Conservation (phyloP, 2,113 vertebrate species). For the Cacatua alba region DNA sequence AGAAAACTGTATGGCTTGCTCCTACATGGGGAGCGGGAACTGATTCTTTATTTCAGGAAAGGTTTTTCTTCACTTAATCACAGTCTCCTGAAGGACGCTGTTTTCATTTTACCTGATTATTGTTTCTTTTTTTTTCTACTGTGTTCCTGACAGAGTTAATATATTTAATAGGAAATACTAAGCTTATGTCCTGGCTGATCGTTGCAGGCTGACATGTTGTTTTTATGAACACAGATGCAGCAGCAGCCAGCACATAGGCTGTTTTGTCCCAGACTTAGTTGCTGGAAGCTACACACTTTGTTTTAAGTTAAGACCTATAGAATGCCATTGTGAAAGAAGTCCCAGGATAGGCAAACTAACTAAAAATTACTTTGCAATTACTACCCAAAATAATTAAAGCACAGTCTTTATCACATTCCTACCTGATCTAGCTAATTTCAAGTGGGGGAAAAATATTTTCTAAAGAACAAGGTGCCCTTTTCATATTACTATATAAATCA, state of each 20-base stretch:
- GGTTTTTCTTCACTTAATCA: neutral
- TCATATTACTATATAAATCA: slow-evolving; percentile 2
- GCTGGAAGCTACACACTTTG: neutral
- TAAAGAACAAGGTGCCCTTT: neutral
- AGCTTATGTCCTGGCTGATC: neutral
- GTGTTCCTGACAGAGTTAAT: neutral
- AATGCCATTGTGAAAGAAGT: neutral
- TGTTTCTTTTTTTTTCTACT: neutral
- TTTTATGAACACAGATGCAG: neutral
- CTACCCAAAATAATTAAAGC: slow-evolving; percentile 14
- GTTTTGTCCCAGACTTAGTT: neutral
- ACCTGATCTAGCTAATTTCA: neutral
- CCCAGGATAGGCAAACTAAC: neutral
- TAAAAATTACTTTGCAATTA: neutral
- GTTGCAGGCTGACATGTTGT: neutral
- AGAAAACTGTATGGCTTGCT: neutral
- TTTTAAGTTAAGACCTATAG: neutral
- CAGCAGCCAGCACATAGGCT: neutral
- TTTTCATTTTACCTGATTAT: neutral
- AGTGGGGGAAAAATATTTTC: neutral
- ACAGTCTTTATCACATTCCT: neutral
- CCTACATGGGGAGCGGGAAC: neutral
- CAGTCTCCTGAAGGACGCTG: neutral
- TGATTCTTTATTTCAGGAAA: neutral
- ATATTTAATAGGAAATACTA: neutral